Conservation (phyloP, 2,113 vertebrate genomes). For the Ginglymostoma cirratum region DNA sequence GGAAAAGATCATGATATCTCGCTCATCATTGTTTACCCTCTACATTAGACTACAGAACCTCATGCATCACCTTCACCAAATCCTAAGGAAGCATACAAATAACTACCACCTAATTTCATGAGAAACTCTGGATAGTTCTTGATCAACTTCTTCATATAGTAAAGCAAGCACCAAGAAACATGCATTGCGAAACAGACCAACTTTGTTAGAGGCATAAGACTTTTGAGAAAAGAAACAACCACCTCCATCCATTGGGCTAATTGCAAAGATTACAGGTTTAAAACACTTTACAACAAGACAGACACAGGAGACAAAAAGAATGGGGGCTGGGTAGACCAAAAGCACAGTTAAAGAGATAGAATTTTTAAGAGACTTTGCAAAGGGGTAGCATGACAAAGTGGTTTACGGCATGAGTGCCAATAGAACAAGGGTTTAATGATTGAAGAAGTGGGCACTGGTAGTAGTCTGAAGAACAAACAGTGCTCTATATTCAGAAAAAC, state of each 20-base stretch:
- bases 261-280: neutral
- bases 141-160: neutral
- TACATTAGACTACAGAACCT: neutral
- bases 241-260: neutral
- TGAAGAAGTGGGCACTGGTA: neutral
- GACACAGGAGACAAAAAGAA: neutral
- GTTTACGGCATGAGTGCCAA: neutral
- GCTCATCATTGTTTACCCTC: neutral
- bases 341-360: neutral
- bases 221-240: neutral
- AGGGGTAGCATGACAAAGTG: neutral
- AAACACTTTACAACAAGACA: neutral
- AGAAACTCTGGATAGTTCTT: neutral
- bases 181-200: neutral
- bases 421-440: slow-evolving; percentile 12
- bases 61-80: neutral
- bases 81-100: neutral
- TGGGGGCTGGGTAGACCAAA: neutral
- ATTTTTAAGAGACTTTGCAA: neutral
- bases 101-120: neutral
- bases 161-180: neutral
- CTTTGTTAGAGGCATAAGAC: neutral
- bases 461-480: neutral
- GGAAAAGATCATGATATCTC: neutral
- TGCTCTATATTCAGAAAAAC: neutral